Conservation (phyloP, 1,140 invertebrate species). For the Pogonognathellus flavescens region DNA sequence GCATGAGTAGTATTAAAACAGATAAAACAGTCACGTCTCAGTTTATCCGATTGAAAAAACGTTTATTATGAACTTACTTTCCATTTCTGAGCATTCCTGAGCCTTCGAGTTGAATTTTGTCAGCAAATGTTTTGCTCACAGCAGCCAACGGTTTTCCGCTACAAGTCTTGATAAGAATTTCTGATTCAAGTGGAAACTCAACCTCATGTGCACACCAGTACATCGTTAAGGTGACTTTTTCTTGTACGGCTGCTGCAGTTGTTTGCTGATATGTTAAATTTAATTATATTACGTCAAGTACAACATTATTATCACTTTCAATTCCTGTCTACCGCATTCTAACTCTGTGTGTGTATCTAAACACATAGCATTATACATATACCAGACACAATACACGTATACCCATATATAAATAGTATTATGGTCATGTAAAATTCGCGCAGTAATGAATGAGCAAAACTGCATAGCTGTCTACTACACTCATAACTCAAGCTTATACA, state of each 20-base stretch:
- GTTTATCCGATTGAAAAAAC: too few species aligned
- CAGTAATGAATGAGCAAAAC: too few species aligned
- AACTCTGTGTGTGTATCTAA: too few species aligned
- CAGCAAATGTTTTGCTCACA: conserved; percentile 6
- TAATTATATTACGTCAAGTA: neutral
- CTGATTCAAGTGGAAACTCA: neutral
- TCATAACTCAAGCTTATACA: too few species aligned
- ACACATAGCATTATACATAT: neutral
- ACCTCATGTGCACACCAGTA: neutral
- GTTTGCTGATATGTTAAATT: conserved; percentile 16
- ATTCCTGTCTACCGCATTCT: neutral
- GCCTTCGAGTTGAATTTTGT: neutral
- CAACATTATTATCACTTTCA: too few species aligned
- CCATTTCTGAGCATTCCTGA: conserved; percentile 25
- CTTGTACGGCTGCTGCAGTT: neutral
- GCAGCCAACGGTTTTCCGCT: neutral
- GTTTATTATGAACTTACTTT: neutral
- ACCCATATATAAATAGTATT: neutral
- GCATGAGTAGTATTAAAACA: too few species aligned
- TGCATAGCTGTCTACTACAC: too few species aligned
- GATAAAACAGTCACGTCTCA: too few species aligned
- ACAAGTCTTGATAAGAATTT: conserved; percentile 18
- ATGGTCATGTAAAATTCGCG: too few species aligned
- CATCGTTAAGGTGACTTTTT: conserved; percentile 1
- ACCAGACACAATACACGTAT: neutral